Base-by-base conservation (phyloP, 2,113 vertebrate species). In the Dasypus novemcinctus region DNA sequence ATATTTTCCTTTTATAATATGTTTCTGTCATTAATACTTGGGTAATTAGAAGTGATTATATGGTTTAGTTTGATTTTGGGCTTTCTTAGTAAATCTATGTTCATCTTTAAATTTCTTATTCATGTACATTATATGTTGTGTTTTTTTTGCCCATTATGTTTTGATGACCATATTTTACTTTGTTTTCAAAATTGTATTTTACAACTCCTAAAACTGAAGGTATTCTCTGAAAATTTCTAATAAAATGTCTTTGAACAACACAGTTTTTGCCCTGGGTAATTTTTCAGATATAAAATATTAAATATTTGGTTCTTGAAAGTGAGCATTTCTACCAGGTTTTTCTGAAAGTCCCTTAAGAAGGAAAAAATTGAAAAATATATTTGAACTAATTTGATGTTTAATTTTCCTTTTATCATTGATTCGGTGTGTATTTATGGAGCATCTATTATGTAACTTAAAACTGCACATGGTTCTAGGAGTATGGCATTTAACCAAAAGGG, bases 1-100 rank as follows among this genome's bases (percentile, higher is more conserved):
- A 72, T 68, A 11, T 36, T 97, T 90, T 92, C 8, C 2, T 57
- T 97, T 95, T 91, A 46, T 91, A n/a, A 41, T 78, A 15, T 90
- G 63, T 27, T 29, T n/a, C 25, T 83, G 12, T 87, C 4, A 38
- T 46, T 96, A 54, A 21, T 89, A 86, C 33, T 71, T 33, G 5
- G 90, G 8, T 92, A 69, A 0, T 1, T 41, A 33, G 72, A 63
- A 85, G 31, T 75, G 57, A 84, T 71, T 33, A 15, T 61, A 81
- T 78, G 11, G 1, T 66, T 94, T 80, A 74, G 64, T 86, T 92
- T 90, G 13, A 83, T 75, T 80, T 94, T 31, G 33, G 12, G 20
- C 23, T 81, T 75, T 72, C 31, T 66, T 52, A 20, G 8, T 20
- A 93, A 84, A 85, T 64, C 31, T 76, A 1, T 59, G 46, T 52